Conservation (phyloP, 2,888 invertebrate genomes). For the Leucophora obtusa region DNA sequence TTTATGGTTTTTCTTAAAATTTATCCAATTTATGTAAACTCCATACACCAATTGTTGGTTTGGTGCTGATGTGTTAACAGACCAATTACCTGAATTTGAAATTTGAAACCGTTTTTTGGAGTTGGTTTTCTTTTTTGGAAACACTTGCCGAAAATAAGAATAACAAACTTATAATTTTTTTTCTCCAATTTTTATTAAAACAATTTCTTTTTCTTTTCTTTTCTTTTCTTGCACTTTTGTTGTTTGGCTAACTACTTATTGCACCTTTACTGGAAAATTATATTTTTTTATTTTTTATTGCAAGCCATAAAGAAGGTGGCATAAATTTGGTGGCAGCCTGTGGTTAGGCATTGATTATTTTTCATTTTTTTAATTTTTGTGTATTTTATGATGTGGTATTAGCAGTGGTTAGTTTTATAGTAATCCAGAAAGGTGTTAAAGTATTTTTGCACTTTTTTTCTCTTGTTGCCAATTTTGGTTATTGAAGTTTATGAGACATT, state of each 20-base stretch:
- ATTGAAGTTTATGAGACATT: conserved; percentile 64
- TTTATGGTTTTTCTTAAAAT: neutral
- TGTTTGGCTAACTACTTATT: conserved; percentile 34
- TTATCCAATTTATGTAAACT: neutral
- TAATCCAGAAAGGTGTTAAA: conserved; percentile 64
- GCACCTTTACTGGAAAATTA: conserved; percentile 53
- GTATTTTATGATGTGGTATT: neutral
- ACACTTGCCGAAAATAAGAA: conserved; percentile 38
- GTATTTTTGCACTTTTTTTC: conserved; percentile 25
- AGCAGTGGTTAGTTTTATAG: conserved; percentile 54
- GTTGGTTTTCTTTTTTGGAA: conserved; percentile 9
- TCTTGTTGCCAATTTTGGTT: conserved; percentile 54
- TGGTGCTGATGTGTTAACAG: too few relatives aligned
- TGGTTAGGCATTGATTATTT: conserved; percentile 60
- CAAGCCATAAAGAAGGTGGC: conserved; percentile 63
- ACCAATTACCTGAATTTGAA: conserved; percentile 7
- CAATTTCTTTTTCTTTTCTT: neutral
- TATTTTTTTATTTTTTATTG: conserved; percentile 57
- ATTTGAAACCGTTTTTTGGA: conserved; percentile 28
- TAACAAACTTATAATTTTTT: conserved; percentile 41
- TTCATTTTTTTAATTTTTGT: conserved; percentile 7
- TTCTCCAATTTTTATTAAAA: neutral
- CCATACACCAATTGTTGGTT: neutral
- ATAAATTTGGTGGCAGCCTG: conserved; percentile 65
- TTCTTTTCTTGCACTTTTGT: neutral